These are phyloP conservation scores for Labeo rohita DNA, from an alignment of 2,113 vertebrate genomes.

Conservation along the genomic window DNA sequence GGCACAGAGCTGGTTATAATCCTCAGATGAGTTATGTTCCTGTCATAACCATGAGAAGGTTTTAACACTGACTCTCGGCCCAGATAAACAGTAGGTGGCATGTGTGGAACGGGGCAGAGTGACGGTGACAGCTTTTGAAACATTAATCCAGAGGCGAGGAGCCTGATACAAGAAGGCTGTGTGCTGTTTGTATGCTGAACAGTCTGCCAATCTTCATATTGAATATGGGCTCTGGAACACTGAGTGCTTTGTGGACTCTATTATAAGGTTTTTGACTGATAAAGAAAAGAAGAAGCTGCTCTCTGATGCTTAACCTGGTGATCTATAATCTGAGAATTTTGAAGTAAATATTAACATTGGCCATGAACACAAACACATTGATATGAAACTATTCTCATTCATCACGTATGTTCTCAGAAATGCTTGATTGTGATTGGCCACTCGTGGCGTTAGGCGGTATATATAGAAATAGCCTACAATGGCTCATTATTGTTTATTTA, in stretches of 20 bases:
- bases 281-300: background rate
- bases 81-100: constrained; percentile 84
- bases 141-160: constrained; percentile 76
- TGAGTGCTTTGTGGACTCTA: background rate
- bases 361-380: background rate
- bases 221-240: constrained; percentile 13
- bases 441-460: background rate
- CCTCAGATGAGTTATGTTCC: constrained; percentile 79
- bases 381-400: background rate
- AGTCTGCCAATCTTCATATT: constrained; percentile 22
- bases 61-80: constrained; percentile 82
- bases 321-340: background rate
- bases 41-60: constrained; percentile 84
- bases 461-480: background rate
- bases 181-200: constrained; percentile 17
- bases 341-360: background rate
- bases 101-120: constrained; percentile 67
- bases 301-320: background rate
- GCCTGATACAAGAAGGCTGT: constrained; percentile 46
- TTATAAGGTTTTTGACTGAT: background rate
- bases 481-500: background rate
- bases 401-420: background rate
- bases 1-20: constrained; percentile 45
- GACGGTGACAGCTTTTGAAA: constrained; percentile 82
- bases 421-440: background rate